Base-by-base conservation (phyloP, 2,888 invertebrate species). In the Euspilapteryx auroguttella region DNA sequence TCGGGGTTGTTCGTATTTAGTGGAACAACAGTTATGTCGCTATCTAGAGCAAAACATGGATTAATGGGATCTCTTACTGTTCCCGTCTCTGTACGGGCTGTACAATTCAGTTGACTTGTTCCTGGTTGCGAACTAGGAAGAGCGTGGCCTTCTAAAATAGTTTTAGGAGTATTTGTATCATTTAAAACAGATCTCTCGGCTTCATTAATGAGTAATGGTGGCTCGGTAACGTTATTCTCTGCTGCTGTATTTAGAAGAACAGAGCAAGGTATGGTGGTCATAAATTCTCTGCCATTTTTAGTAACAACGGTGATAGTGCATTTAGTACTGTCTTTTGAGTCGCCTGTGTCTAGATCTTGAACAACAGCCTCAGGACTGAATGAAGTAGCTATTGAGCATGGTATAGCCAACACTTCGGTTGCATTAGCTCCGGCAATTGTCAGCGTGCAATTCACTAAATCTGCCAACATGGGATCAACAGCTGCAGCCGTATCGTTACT, bases 341-440 rank as follows among this genome's bases (percentile, higher is more conserved):
- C 53, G 22, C 43, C 45, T 24, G 40, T 37, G 30, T 48, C 45
- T 6, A 49, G 38, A 21, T 63, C 56, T 40, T 73, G 68, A 4
- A 69, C 52, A 34, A 69, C 57, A 23, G 71, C 62, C 15, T 76
- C 64, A 4, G 75, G 75, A 5, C 64, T 56, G 40, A 77, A 77
- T 1, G 77, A 77, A 13, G 77, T 69, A 25, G 77, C 77, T 12
- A 77, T 76, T 12, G 75, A 57, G 44, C 77, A 77, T 7, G 77
- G 77, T 42, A 77, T 76, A 3, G 62, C 66, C 12, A 76, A 45
- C 9, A 77, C 53, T 51, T 77, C 77, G 1, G 71, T 69, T 14
- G 50, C 47, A 29, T 69, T 55, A 21, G 50, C 50, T 33, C 40
- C 63, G 34, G 46, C 61, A 31, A 77, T 64, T n/a, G 71, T 66